A percentile compares a stretch with the other conserved stretches of the same genome.
phyloP scores from a whole-genome alignment of 2,113 vertebrate genomes.

The Monopterus albus region DNA sequence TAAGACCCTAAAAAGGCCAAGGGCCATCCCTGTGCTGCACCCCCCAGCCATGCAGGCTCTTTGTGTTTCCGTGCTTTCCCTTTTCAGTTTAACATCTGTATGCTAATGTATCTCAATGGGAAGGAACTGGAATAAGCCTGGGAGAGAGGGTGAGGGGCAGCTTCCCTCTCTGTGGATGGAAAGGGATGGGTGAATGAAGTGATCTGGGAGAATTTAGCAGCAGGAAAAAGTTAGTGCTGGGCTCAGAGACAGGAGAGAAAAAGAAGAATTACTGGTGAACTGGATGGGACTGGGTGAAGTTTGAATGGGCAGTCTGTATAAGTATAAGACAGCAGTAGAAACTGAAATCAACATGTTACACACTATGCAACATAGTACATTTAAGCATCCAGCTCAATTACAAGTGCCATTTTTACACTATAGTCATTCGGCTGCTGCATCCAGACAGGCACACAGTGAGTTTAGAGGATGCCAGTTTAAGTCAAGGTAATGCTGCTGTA shows the following conservation, averaged over 20 bases:
- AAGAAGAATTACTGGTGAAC: slow-evolving; percentile 20
- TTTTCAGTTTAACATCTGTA: slow-evolving; percentile 85
- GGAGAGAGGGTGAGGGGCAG: slow-evolving; percentile 66
- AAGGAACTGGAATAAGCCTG: slow-evolving; percentile 61
- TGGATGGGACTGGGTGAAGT: no score
- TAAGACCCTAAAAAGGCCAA: slow-evolving; percentile 72
- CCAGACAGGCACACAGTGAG: no score
- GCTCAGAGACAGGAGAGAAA: slow-evolving; percentile 8
- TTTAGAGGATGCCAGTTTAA: no score
- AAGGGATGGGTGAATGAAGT: slow-evolving; percentile 40
- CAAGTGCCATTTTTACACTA: no score
- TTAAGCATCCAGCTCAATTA: no score
- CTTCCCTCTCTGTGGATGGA: no score
- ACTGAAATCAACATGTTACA: no score
- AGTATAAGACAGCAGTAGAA: no score
- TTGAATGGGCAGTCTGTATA: no score
- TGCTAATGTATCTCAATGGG: slow-evolving; percentile 76
- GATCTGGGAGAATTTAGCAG: slow-evolving; percentile 42
- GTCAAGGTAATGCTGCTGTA: no score
- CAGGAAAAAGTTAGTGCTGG: slow-evolving; percentile 18
- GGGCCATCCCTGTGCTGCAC: slow-evolving; percentile 66
- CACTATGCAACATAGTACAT: no score
- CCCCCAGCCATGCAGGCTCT: slow-evolving; percentile 58
- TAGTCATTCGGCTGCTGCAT: no score
- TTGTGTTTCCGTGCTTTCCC: slow-evolving; percentile 74